These are phyloP conservation scores for Lycodopsis pacificus DNA, from an alignment of 2,797 vertebrate species.

Conservation along the genomic window DNA sequence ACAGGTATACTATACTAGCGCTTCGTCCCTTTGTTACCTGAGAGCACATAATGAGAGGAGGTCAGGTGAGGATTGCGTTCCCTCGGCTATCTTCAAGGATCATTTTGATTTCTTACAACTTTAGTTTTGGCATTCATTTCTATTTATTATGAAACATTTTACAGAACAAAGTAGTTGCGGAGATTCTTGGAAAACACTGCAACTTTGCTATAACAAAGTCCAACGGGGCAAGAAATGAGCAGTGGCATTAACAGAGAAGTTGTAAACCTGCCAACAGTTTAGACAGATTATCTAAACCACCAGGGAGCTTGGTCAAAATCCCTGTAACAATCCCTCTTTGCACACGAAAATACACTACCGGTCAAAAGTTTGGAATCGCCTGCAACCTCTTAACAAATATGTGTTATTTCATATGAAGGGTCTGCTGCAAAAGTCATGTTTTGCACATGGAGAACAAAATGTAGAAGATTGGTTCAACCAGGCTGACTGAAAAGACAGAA, in stretches of 20 bases:
- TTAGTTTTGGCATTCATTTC: background rate
- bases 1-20: constrained; percentile 8
- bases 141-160: constrained; percentile 8
- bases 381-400: background rate
- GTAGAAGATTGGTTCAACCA: background rate
- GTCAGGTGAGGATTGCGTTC: constrained; percentile 16
- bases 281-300: constrained; percentile 17
- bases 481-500: background rate
- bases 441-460: background rate
- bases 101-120: constrained; percentile 14
- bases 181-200: background rate
- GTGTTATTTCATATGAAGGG: background rate
- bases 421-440: background rate
- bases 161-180: constrained; percentile 10
- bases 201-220: background rate
- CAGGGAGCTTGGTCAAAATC: background rate
- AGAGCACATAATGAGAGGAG: constrained; percentile 24
- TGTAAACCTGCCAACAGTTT: constrained; percentile 20
- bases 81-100: background rate
- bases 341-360: background rate
- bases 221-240: constrained; percentile 4
- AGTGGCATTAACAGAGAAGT: background rate
- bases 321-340: constrained; percentile 7
- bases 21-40: constrained; percentile 16
- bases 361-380: background rate